These are phyloP conservation scores for Psettodes erumei DNA, from an alignment of 2,113 vertebrate genomes.

Conservation along the genomic window DNA sequence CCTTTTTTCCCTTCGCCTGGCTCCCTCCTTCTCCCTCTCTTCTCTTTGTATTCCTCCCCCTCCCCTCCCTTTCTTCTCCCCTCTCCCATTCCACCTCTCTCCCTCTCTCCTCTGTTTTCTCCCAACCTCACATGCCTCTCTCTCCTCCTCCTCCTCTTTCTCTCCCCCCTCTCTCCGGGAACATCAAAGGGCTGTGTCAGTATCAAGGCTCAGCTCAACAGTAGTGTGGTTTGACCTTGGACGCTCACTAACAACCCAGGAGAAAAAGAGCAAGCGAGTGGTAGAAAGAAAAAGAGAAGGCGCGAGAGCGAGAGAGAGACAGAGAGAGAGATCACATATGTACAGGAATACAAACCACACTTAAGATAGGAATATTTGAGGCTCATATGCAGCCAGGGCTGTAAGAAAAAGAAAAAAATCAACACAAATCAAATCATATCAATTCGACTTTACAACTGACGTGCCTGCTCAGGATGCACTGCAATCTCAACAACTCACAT, in stretches of 20 bases:
- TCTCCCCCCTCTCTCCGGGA: slow-evolving; percentile 19
- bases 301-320: neutral
- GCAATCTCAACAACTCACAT: too few species aligned
- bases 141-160: neutral
- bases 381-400: neutral
- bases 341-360: slow-evolving; percentile 44
- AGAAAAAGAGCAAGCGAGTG: slow-evolving; percentile 31
- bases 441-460: too few species aligned
- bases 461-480: too few species aligned
- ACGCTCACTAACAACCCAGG: slow-evolving; percentile 58
- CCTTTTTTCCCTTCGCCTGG: neutral
- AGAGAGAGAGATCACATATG: neutral
- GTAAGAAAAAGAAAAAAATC: too few species aligned
- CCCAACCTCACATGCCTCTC: slow-evolving; percentile 23
- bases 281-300: slow-evolving; percentile 14
- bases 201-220: slow-evolving; percentile 61
- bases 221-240: slow-evolving; percentile 72
- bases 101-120: slow-evolving; percentile 17
- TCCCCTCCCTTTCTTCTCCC: neutral
- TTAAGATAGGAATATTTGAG: slow-evolving; percentile 9
- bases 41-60: slow-evolving; percentile 3
- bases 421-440: too few species aligned
- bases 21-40: neutral
- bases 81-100: slow-evolving; percentile 18
- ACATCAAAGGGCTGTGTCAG: slow-evolving; percentile 66